Conservation (phyloP, 2,888 invertebrate species). For the Bedellia somnulentella region DNA sequence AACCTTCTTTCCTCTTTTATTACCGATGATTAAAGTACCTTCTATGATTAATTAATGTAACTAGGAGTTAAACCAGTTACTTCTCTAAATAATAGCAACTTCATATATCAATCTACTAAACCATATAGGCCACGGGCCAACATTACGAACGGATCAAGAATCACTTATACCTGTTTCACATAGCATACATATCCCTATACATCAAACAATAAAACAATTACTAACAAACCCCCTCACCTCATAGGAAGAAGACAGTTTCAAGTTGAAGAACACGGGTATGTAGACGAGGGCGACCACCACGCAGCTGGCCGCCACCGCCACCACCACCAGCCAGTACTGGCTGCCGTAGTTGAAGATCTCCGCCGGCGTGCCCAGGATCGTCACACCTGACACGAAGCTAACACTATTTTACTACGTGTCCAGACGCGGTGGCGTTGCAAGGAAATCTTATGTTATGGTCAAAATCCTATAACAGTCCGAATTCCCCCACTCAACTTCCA, state of each 20-base stretch:
- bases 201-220: too few relatives aligned
- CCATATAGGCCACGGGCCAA: too few relatives aligned
- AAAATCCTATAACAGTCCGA: too few relatives aligned
- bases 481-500: too few relatives aligned
- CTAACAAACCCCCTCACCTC: constrained; percentile 68
- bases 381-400: constrained; percentile 87
- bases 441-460: background rate
- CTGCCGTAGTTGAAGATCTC: constrained; percentile 87
- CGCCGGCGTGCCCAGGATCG: constrained; percentile 83
- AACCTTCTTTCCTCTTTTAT: too few relatives aligned
- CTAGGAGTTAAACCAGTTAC: too few relatives aligned
- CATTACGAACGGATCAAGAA: too few relatives aligned
- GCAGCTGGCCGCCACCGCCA: constrained; percentile 71
- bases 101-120: too few relatives aligned
- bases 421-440: background rate
- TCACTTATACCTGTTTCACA: too few relatives aligned
- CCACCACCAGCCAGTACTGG: constrained; percentile 76
- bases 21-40: too few relatives aligned
- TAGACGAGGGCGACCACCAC: constrained; percentile 69
- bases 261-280: constrained; percentile 76
- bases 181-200: background rate
- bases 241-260: constrained; percentile 80
- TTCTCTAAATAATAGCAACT: too few relatives aligned
- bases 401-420: constrained; percentile 6
- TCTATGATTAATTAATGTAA: too few relatives aligned